Evolutionary conservation across 2,888 invertebrate species (phyloP), one percentile per base, ranked within the genome.

Genomic region (Heliconius cydno): DNA sequence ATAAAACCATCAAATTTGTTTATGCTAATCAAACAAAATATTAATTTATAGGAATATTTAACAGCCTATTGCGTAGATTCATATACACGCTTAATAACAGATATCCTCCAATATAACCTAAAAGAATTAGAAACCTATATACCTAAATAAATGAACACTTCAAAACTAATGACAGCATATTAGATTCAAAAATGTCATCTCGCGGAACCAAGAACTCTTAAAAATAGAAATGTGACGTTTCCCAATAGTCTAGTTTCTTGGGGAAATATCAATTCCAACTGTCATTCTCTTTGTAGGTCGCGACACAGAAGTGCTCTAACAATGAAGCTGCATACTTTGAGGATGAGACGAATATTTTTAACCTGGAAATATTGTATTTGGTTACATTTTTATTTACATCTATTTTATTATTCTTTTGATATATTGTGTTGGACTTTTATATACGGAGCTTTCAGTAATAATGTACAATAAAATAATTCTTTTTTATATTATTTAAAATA

Each of bases 211-310:
- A 68, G 25, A 70, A 63, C 25, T 13, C 34, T 81, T 79, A 57
- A 80, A 84, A 85, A 85, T 84, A 84, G 85, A 84, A 81, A 81
- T 57, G 34, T 79, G 80, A 82, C 77, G 79, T 83, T 81, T 84
- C 84, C 80, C 82, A 84, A 83, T 83, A 81, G 80, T 82, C 81
- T 81, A 80, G 82, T 83, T 84, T 84, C 80, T 79, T 78, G 76
- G 79, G 84, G 83, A 85, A 85, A 82, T 84, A 84, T 84, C 84
- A 82, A 83, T 84, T 85, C 76, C 78, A 79, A 63, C 82, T 82
- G 84, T 82, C 84, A 79, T 80, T 81, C 72, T 79, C 77, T 82
- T 82, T 83, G 79, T 82, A 83, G 81, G 84, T 81, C 80, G 79
- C 77, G 75, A 74, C 82, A 78, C 79, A 68, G 79, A 80, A 79